These are phyloP conservation scores for Potamilus streckersoni DNA, from an alignment of 1,140 invertebrate genomes.

Conservation along the genomic window DNA sequence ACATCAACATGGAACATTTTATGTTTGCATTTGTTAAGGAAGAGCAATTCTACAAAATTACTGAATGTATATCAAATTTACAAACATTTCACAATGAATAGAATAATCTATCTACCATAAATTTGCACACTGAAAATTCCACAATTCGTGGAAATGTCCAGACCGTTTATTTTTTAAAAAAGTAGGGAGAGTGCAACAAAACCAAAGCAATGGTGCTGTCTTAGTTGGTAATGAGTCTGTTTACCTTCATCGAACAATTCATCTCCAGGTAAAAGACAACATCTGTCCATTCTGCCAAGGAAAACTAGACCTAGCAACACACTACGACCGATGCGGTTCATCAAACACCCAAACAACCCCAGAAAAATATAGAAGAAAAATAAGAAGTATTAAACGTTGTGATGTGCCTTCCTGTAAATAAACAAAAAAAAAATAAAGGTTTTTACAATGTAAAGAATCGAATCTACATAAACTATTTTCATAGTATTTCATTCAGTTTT, in stretches of 20 bases:
- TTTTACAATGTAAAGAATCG: neutral
- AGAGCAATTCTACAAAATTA: too few species aligned
- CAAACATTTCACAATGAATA: too few species aligned
- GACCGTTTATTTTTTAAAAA: neutral
- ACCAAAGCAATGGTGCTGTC: too few species aligned
- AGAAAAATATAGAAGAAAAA: conserved; percentile 38
- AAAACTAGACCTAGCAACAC: conserved; percentile 19
- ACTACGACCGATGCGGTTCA: conserved; percentile 13
- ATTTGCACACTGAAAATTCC: too few species aligned
- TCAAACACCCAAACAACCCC: conserved; percentile 23
- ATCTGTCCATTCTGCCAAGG: conserved; percentile 19
- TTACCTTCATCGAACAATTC: conserved; percentile 28
- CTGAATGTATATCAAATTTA: too few species aligned
- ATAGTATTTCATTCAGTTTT: too few species aligned
- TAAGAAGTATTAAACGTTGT: conserved; percentile 31
- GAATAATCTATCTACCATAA: too few species aligned
- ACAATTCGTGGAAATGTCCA: too few species aligned
- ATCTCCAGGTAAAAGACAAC: conserved; percentile 14
- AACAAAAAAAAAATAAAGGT: neutral
- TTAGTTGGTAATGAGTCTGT: too few species aligned
- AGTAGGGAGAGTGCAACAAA: too few species aligned
- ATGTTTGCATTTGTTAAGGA: too few species aligned
- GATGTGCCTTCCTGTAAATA: conserved; percentile 18
- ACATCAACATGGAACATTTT: too few species aligned
- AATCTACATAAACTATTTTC: neutral